Evolutionary conservation across 1,140 invertebrate species (phyloP), one percentile per base, ranked within the genome.

Genomic region (Magallana gigas): DNA sequence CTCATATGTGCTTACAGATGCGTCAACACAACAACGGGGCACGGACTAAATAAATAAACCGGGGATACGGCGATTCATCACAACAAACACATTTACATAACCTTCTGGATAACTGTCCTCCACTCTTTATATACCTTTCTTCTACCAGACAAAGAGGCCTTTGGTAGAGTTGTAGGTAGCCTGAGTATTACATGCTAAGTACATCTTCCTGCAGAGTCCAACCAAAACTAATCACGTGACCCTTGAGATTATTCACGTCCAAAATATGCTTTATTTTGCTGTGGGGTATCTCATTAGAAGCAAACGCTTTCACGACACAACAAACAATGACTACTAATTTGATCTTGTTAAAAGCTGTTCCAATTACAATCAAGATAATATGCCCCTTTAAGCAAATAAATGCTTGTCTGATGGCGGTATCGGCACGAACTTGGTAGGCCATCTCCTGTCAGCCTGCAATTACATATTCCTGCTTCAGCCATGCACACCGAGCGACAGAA

Each of bases 321-420:
- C 68, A 76, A 76, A 76, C 68, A 76, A 76, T 76, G 68, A 76
- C 68, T 36, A 76, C 68, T 76, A 76, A 76, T 76, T 76, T 76
- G 68, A 76, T 76, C 68, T 76, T 76, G 68, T 76, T 76, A 76
- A 76, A 76, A 76, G 68, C 23, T 76, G 68, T 76, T 76, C 68
- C 68, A 76, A 76, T 76, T 76, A 76, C 68, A 76, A 76, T 76
- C 68, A 76, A 76, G 18, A 76, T 76, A 76, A 76, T 76, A 76
- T 76, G 23, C 68, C 68, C 68, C 68, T 76, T 76, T 76, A 23
- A 76, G 68, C 23, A 76, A 76, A 76, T 76, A 76, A 76, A 76
- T 23, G 18, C 68, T 29, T 76, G 18, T 76, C 68, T 76, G 68
- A 76, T 76, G 68, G 68, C 68, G 36, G 36, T 76, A 76, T 76